phyloP scores from a whole-genome alignment of 2,797 vertebrate species.

The Avahi laniger region DNA sequence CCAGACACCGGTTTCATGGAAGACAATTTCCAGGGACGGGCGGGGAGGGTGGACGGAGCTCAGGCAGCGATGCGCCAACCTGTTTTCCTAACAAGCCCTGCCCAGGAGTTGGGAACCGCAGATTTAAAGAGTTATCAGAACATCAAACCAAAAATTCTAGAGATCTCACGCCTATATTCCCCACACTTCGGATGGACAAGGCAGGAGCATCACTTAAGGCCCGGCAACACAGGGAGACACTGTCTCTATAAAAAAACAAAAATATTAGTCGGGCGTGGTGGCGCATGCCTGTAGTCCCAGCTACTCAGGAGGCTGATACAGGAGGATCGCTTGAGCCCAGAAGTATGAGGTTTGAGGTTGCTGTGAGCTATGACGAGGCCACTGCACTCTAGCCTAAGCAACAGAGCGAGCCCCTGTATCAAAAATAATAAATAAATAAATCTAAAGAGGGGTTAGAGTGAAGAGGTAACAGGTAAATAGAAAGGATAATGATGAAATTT shows the following conservation, averaged over 20 bases:
- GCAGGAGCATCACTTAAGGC: not conserved
- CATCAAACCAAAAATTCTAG: not conserved
- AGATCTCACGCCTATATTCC: not conserved
- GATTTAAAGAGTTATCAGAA: not conserved
- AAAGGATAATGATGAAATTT: not conserved
- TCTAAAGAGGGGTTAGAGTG: not conserved
- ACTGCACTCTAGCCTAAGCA: not conserved
- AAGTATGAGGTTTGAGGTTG: not conserved
- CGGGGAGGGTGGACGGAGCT: no score
- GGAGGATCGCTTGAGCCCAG: not conserved
- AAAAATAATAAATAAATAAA: not conserved
- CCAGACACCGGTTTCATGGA: no score
- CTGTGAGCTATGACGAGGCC: not conserved
- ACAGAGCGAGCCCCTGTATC: not conserved
- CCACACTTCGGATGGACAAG: not conserved
- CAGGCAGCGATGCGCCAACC: no score
- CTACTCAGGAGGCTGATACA: not conserved
- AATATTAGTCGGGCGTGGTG: no score
- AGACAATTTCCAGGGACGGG: no score
- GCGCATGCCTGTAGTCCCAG: not conserved
- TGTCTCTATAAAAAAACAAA: not conserved
- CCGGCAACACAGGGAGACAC: not conserved
- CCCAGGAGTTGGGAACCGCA: no score
- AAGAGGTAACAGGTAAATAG: not conserved
- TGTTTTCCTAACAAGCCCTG: no score